Evolutionary conservation across 2,113 vertebrate species (phyloP).

Genomic region (Talpa occidentalis): DNA sequence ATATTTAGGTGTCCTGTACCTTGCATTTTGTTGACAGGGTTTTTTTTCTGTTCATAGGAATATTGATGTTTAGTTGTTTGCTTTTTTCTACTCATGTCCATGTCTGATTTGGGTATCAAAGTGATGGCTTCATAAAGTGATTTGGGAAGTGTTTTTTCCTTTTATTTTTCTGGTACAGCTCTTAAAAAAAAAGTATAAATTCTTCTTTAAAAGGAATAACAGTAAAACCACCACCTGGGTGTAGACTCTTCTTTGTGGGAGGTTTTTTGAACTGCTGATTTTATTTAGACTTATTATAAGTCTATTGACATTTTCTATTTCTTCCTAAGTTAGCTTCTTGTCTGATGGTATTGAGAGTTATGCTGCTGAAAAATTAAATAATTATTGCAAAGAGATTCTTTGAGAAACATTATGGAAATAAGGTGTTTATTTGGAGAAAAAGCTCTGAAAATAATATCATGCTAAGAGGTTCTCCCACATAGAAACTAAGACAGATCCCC

Average conservation of each 20-base stretch:
- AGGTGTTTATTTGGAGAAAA: background rate
- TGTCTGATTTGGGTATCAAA: background rate
- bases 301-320: background rate
- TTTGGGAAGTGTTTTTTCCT: background rate
- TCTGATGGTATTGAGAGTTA: background rate
- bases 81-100: background rate
- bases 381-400: background rate
- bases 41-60: background rate
- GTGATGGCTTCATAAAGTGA: background rate
- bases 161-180: background rate
- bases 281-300: background rate
- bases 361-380: background rate
- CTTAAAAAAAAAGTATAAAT: background rate
- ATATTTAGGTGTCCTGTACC: background rate
- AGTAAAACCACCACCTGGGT: background rate
- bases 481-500: background rate
- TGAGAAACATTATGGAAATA: background rate
- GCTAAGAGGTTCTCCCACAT: background rate
- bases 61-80: background rate
- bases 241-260: background rate
- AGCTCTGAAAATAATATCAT: background rate
- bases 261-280: background rate
- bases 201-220: background rate
- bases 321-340: background rate
- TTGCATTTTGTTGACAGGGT: background rate